phyloP scores from a whole-genome alignment of 2,113 vertebrate genomes.

The Ailuropoda melanoleuca region DNA sequence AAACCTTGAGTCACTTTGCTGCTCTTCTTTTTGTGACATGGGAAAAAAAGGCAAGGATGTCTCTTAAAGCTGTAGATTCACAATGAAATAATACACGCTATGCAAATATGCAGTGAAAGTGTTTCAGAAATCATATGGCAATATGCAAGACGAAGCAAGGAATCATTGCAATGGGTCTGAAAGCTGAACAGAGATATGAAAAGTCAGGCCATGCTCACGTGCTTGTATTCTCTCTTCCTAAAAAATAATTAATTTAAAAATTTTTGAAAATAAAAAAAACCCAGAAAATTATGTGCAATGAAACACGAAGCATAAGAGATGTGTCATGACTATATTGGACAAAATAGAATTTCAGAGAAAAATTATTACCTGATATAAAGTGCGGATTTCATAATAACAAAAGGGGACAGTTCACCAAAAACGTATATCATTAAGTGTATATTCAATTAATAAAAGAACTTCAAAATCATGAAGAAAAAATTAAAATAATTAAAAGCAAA shows the following conservation, averaged over 20 bases:
- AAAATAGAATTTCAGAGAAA: neutral
- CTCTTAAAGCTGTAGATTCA: neutral
- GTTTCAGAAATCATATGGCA: neutral
- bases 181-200: neutral
- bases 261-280: neutral
- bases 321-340: neutral
- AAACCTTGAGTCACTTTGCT: neutral
- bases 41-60: neutral
- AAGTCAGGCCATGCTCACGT: neutral
- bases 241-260: neutral
- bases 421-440: neutral
- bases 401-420: neutral
- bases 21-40: neutral
- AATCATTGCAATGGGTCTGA: neutral
- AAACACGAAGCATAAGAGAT: neutral
- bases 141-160: neutral
- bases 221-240: neutral
- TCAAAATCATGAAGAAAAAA: neutral
- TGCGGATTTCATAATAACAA: neutral
- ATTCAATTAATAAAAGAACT: neutral
- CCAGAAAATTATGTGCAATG: neutral
- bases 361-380: neutral
- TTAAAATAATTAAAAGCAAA: neutral
- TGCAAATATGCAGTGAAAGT: neutral
- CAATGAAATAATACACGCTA: neutral